These are phyloP conservation scores for Aphrocallistes beatrix DNA, from an alignment of 37 sponge, comb jelly and placozoan genomes.

Conservation along the genomic window DNA sequence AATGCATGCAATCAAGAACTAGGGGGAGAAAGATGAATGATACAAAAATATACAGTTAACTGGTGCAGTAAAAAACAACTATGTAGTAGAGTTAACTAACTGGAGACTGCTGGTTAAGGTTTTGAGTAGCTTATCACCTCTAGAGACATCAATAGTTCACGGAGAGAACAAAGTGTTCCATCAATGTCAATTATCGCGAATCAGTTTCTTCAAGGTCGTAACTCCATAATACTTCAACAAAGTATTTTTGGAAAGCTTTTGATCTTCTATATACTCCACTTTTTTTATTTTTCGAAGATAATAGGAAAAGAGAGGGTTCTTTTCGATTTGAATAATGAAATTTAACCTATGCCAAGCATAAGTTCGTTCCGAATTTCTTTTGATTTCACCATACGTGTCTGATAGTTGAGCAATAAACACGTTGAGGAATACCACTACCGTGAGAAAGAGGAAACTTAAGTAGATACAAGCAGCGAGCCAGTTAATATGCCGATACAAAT, in stretches of 20 bases:
- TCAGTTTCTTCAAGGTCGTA: too few relatives aligned
- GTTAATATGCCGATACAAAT: neutral
- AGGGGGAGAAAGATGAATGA: too few relatives aligned
- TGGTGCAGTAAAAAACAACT: too few relatives aligned
- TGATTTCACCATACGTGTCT: neutral
- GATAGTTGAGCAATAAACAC: conserved; percentile 17
- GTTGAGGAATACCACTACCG: neutral
- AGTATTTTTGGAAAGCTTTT: neutral
- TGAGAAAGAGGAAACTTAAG: neutral
- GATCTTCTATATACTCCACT: neutral
- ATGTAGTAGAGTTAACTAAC: too few relatives aligned
- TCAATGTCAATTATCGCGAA: too few relatives aligned
- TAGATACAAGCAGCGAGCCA: neutral
- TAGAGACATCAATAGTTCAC: too few relatives aligned
- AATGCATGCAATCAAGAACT: too few relatives aligned
- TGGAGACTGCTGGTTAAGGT: too few relatives aligned
- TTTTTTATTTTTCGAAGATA: neutral
- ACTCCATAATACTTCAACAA: neutral
- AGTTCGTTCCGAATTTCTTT: neutral
- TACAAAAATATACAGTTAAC: too few relatives aligned
- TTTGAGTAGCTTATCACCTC: too few relatives aligned
- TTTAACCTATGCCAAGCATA: neutral
- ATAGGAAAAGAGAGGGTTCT: neutral
- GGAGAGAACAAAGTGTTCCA: too few relatives aligned
- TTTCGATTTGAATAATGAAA: neutral